These are phyloP conservation scores for Mactra quadrangularis DNA, from an alignment of 1,140 invertebrate genomes.

Conservation along the genomic window DNA sequence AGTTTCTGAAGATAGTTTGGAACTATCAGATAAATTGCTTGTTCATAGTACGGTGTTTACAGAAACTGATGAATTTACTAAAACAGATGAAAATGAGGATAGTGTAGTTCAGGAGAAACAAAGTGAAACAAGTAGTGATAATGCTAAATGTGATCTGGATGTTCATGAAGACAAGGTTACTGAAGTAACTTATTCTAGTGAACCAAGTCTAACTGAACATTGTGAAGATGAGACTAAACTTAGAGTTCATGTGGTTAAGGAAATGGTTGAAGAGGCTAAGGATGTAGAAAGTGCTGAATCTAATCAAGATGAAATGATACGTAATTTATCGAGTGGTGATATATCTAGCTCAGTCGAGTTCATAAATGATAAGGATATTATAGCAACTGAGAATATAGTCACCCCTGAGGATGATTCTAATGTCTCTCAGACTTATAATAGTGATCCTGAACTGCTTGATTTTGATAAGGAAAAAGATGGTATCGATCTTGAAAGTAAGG, in stretches of 20 bases:
- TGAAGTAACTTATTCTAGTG: not conserved
- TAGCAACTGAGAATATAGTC: slow-evolving; percentile 1
- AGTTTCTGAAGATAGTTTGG: not conserved
- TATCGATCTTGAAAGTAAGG: not conserved
- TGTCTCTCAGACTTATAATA: slow-evolving; percentile 1
- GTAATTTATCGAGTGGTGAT: slow-evolving; percentile 14
- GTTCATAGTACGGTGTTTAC: too few relatives aligned
- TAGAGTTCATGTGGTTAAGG: not conserved
- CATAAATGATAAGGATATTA: slow-evolving; percentile 45
- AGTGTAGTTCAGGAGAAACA: not conserved
- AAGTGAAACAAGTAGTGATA: not conserved
- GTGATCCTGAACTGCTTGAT: slow-evolving; percentile 52
- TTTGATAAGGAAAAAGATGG: slow-evolving; percentile 25
- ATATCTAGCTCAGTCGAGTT: slow-evolving; percentile 58
- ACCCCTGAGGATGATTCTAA: not conserved
- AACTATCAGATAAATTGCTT: not conserved
- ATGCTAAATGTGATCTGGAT: not conserved
- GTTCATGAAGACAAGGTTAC: not conserved
- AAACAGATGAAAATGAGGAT: not conserved
- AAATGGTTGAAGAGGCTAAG: not conserved
- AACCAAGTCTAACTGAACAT: not conserved
- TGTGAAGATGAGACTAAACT: not conserved
- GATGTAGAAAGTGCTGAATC: not conserved
- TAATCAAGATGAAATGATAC: not conserved
- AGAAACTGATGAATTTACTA: not conserved